Conservation (phyloP, 2,113 vertebrate species). For the Brevimyrus niger region DNA sequence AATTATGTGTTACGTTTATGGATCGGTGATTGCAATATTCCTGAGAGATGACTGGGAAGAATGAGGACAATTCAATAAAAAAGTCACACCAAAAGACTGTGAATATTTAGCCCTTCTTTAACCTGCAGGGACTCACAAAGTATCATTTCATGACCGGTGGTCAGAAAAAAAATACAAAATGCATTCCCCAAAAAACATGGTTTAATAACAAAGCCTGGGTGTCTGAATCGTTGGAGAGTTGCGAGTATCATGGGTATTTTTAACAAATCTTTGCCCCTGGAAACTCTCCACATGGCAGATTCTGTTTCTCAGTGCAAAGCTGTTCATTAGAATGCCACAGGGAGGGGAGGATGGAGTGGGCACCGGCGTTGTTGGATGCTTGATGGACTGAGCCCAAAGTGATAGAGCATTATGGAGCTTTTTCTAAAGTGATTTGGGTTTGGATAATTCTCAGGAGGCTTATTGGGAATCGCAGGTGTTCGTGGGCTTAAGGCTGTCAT, state of each 20-base stretch:
- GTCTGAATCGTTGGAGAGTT: neutral
- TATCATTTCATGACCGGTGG: neutral
- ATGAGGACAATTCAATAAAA: neutral
- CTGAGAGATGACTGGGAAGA: neutral
- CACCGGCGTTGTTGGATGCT: neutral
- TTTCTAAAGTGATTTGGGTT: neutral
- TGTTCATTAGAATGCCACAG: neutral
- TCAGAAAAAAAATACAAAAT: neutral
- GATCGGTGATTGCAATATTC: neutral
- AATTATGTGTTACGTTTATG: neutral
- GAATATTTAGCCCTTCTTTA: neutral
- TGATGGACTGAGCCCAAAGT: neutral
- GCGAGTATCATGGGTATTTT: neutral
- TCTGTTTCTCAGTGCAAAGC: neutral
- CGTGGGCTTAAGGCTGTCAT: neutral
- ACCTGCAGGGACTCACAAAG: neutral
- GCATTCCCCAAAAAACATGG: neutral
- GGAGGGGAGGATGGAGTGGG: neutral
- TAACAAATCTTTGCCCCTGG: neutral
- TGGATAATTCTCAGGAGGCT: neutral
- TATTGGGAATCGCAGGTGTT: neutral
- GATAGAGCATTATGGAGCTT: neutral
- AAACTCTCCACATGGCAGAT: neutral
- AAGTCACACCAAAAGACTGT: neutral
- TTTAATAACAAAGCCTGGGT: neutral